Evolutionary conservation across 2,888 invertebrate genomes (phyloP).

Genomic region (Erannis defoliaria): DNA sequence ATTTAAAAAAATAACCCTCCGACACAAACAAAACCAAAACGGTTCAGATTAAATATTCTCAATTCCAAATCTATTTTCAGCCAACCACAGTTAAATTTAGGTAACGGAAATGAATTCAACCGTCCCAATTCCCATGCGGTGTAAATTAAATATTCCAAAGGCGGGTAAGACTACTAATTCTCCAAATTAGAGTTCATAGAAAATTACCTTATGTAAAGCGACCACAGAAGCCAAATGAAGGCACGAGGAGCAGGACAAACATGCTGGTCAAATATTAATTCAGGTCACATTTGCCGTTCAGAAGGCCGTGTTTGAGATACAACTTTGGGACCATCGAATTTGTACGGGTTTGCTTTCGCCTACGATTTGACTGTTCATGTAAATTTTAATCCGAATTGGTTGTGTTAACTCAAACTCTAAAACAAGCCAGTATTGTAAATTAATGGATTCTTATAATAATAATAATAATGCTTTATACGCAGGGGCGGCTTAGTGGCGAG

Average conservation of each 20-base stretch:
- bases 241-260: constrained; percentile 69
- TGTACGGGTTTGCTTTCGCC: constrained; percentile 77
- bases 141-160: constrained; percentile 63
- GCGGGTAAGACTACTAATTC: constrained; percentile 65
- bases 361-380: constrained; percentile 79
- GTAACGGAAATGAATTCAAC: constrained; percentile 52
- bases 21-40: constrained; percentile 1
- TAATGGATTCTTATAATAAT: too few species aligned
- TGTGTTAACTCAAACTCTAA: too few species aligned
- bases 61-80: constrained; percentile 18
- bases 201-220: constrained; percentile 67
- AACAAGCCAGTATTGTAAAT: too few species aligned
- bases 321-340: constrained; percentile 81
- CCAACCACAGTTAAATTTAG: constrained; percentile 21
- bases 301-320: constrained; percentile 79
- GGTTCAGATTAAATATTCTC: constrained; percentile 5
- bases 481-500: too few species aligned
- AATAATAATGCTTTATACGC: too few species aligned
- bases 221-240: constrained; percentile 69
- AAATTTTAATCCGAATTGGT: constrained; percentile 74
- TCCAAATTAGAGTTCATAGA: constrained; percentile 70
- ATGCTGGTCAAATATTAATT: constrained; percentile 81
- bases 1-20: neutral
- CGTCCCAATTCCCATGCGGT: constrained; percentile 49
- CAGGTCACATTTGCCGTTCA: constrained; percentile 80